Conservation (phyloP, 2,797 vertebrate genomes). For the Sparus aurata region DNA sequence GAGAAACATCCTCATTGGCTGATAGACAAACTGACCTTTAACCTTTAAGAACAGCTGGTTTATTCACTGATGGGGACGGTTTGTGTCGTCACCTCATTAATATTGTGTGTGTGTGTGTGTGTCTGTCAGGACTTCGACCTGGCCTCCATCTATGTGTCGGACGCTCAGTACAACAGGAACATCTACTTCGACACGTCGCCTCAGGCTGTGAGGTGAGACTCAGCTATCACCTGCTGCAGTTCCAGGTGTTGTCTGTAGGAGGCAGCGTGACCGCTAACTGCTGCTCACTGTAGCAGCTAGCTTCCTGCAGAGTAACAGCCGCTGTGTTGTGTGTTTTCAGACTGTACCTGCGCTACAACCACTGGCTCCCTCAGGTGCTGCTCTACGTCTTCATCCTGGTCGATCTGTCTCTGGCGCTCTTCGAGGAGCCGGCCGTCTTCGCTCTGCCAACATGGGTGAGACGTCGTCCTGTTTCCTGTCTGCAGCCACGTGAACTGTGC, state of each 20-base stretch:
- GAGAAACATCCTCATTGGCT: too few relatives aligned
- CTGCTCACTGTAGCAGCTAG: too few relatives aligned
- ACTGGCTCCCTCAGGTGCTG: slow-evolving; percentile 86
- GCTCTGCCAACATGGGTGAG: slow-evolving; percentile 90
- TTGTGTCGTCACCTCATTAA: too few relatives aligned
- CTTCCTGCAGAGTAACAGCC: too few relatives aligned
- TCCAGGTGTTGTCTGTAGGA: too few relatives aligned
- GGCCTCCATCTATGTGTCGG: slow-evolving; percentile 92
- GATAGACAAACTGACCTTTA: too few relatives aligned
- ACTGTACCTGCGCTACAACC: slow-evolving; percentile 92
- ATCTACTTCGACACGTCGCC: slow-evolving; percentile 91
- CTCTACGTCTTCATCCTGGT: slow-evolving; percentile 92
- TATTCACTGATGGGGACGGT: too few relatives aligned
- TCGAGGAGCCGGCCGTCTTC: slow-evolving; percentile 92
- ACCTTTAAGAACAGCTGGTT: too few relatives aligned
- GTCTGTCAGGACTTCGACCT: slow-evolving; percentile 87
- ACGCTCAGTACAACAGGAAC: slow-evolving; percentile 95
- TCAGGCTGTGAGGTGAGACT: slow-evolving; percentile 89
- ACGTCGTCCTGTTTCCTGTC: neutral
- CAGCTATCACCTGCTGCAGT: too few relatives aligned
- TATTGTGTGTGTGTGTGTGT: slow-evolving; percentile 19
- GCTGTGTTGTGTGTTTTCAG: slow-evolving; percentile 70
- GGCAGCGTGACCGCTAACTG: too few relatives aligned
- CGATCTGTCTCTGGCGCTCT: slow-evolving; percentile 89
- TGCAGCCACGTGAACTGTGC: neutral